Evolutionary conservation across 2,113 vertebrate species (phyloP).

Genomic region (Embiotoca jacksoni): DNA sequence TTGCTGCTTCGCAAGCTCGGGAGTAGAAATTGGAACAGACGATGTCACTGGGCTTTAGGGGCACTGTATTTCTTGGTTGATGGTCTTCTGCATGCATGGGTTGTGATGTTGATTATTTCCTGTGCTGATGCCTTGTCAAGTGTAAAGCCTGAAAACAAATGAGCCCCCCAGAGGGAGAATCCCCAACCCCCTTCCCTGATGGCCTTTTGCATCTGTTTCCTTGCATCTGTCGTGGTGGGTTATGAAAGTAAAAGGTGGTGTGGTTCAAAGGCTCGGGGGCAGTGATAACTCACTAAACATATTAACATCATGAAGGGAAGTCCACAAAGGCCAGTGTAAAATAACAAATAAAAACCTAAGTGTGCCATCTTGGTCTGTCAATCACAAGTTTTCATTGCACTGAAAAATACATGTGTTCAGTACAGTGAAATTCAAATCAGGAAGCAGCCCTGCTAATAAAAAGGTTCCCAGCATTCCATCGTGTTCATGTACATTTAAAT

Average conservation of each 20-base stretch:
- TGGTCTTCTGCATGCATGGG: slow-evolving; percentile 24
- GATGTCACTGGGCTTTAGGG: slow-evolving; percentile 22
- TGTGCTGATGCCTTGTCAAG: slow-evolving; percentile 29
- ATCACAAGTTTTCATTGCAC: too few relatives aligned
- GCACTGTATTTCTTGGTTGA: slow-evolving; percentile 12
- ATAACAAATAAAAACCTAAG: too few relatives aligned
- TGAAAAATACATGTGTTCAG: too few relatives aligned
- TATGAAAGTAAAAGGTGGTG: slow-evolving; percentile 11
- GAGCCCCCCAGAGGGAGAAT: slow-evolving; percentile 20
- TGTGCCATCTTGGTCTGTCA: too few relatives aligned
- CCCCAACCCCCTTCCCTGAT: slow-evolving; percentile 7
- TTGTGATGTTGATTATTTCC: slow-evolving; percentile 48
- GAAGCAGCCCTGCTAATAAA: too few relatives aligned
- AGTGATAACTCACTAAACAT: neutral
- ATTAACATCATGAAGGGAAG: neutral
- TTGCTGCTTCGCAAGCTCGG: slow-evolving; percentile 18
- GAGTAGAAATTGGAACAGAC: slow-evolving; percentile 39
- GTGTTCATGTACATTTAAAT: neutral
- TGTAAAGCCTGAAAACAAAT: slow-evolving; percentile 56
- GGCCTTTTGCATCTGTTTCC: slow-evolving; percentile 49
- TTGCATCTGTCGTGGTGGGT: slow-evolving; percentile 22
- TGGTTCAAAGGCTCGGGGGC: slow-evolving; percentile 1
- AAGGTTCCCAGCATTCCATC: too few relatives aligned
- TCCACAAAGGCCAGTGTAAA: neutral
- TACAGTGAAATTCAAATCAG: too few relatives aligned